These are phyloP conservation scores for Clepsis dumicolana DNA, from an alignment of 2,888 invertebrate genomes.

Conservation along the genomic window DNA sequence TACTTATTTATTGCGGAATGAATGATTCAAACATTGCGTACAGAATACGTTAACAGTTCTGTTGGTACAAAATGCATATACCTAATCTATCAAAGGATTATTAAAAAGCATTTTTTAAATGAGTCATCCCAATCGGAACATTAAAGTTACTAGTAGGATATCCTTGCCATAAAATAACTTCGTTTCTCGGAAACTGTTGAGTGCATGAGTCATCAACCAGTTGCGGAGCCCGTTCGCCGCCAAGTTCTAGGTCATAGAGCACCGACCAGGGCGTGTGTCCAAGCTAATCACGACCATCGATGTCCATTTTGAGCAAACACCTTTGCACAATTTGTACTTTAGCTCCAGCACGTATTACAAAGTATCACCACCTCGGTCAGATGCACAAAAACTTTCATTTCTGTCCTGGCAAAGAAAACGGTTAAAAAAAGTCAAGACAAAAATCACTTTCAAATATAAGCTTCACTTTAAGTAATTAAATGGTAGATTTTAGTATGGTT, in stretches of 20 bases:
- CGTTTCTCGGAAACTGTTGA: constrained; percentile 67
- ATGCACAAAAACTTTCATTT: background rate
- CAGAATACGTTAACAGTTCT: background rate
- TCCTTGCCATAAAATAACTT: constrained; percentile 63
- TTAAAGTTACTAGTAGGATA: constrained; percentile 55
- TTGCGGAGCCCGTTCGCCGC: constrained; percentile 57
- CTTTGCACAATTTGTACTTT: background rate
- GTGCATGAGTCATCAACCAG: constrained; percentile 60
- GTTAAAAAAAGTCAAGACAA: background rate
- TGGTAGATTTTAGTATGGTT: constrained; percentile 28
- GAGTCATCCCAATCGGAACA: constrained; percentile 9
- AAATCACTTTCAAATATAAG: background rate
- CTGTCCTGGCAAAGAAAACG: background rate
- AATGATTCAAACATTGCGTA: constrained; percentile 1
- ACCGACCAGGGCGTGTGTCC: constrained; percentile 53
- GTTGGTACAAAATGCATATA: background rate
- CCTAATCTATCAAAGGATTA: background rate
- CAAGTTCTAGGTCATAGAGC: constrained; percentile 82
- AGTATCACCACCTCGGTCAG: background rate
- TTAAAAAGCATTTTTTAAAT: constrained; percentile 1
- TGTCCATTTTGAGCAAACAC: constrained; percentile 1
- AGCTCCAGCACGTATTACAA: background rate
- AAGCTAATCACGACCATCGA: background rate
- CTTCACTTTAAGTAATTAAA: constrained; percentile 25
- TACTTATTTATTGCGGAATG: background rate